Base-by-base conservation (phyloP, 2,888 invertebrate genomes). In the Euspilapteryx auroguttella region DNA sequence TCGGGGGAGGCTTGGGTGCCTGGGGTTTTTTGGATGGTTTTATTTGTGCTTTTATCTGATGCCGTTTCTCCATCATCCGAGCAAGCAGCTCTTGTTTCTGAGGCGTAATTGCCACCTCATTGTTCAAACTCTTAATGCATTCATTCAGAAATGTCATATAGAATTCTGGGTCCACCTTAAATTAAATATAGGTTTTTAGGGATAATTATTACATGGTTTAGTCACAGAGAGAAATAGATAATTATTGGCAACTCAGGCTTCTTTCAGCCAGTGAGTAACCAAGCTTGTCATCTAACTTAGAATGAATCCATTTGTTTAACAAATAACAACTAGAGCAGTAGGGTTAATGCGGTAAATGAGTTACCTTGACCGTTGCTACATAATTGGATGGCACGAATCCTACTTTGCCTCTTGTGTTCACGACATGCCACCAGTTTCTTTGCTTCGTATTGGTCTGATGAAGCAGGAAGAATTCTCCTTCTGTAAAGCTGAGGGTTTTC, bases 331-430 rank as follows among this genome's bases (percentile, higher is more conserved):
- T n/a, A n/a, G n/a, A n/a, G n/a, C n/a, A n/a, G n/a, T n/a, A n/a
- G n/a, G n/a, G n/a, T n/a, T n/a, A n/a, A n/a, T n/a, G n/a, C n/a
- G n/a, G n/a, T n/a, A n/a, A n/a, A n/a, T n/a, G n/a, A 40, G 51
- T 64, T 53, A 89, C 90, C 78, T 87, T 86, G 44, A 88, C 80
- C 45, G 82, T 79, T 44, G 85, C 83, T 31, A 91, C 89, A 66
- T 91, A 91, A 79, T 91, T 91, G 28, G 89, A 90, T 34, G 91
- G 91, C 40, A 91, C 89, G 49, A 89, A 91, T 28, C 91, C 91
- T 39, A 89, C 81, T 57, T 88, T 86, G 42, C 89, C 91, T 52
- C 81, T 83, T 55, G 80, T 83, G 66, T 89, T 89, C 40, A 90
- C 85, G 27, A 91, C 90, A 76, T 89, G 88, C 90, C 89, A 91